Percentiles rank a stretch among this genome's conserved stretches.
Evolutionary conservation across 1,140 invertebrate species (phyloP).

Genomic region (Drosophila melanogaster): Release_6_plus_ISO1_MT NC_004354.4:18472001-18472500

Average conservation of each 20-base stretch:
- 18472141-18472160: not conserved
- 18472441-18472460: slow-evolving; percentile 5
- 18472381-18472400: slow-evolving; percentile 31
- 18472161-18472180: slow-evolving; percentile 66
- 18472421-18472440: slow-evolving; percentile 9
- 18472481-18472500: not conserved
- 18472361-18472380: slow-evolving; percentile 38
- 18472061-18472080: slow-evolving; percentile 27
- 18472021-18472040: no score
- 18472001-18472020: not conserved
- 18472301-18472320: slow-evolving; percentile 50
- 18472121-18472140: slow-evolving; percentile 1
- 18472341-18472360: slow-evolving; percentile 1
- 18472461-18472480: slow-evolving; percentile 6
- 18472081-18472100: slow-evolving; percentile 42
- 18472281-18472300: slow-evolving; percentile 25
- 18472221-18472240: slow-evolving; percentile 61
- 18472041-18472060: no score
- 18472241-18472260: slow-evolving; percentile 28
- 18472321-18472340: not conserved
- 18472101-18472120: slow-evolving; percentile 46
- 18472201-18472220: slow-evolving; percentile 69
- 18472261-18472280: not conserved
- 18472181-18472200: slow-evolving; percentile 53
- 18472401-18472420: not conserved